phyloP scores from a whole-genome alignment of 2,888 invertebrate species.

The Torymus tubicola region DNA sequence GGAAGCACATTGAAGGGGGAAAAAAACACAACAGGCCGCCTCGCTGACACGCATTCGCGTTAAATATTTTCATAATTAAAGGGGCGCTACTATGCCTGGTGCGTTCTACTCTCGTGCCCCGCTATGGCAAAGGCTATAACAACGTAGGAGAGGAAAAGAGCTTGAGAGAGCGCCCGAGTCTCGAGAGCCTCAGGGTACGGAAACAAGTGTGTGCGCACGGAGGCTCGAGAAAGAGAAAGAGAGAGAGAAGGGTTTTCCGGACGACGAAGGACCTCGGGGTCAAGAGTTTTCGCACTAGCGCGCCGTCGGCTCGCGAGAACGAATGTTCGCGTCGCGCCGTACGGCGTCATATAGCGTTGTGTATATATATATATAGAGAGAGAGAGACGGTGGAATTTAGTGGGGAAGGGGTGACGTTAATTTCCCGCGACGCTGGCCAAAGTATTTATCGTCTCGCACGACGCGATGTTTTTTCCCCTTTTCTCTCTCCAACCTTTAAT shows the following conservation, averaged over 20 bases:
- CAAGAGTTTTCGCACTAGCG: conserved; percentile 28
- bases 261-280: conserved; percentile 11
- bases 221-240: background rate
- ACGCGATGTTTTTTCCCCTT: background rate
- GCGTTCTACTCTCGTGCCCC: no score
- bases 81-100: background rate
- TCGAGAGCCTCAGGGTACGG: no score
- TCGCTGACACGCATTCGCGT: background rate
- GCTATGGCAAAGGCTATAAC: no score
- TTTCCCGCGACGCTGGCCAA: conserved; percentile 41
- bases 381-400: no score
- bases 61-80: conserved; percentile 27
- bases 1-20: no score
- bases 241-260: conserved; percentile 19
- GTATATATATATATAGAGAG: no score
- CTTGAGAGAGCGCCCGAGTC: background rate
- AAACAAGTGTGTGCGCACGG: background rate
- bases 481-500: no score
- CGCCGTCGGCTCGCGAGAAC: background rate
- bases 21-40: background rate
- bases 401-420: conserved; percentile 25
- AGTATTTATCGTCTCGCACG: conserved; percentile 39
- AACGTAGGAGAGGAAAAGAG: background rate
- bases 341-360: no score
- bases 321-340: no score